Percentiles rank a stretch among this genome's conserved stretches.
Evolutionary conservation across 2,888 invertebrate species (phyloP).

Genomic region (Nymphalis polychloros): DNA sequence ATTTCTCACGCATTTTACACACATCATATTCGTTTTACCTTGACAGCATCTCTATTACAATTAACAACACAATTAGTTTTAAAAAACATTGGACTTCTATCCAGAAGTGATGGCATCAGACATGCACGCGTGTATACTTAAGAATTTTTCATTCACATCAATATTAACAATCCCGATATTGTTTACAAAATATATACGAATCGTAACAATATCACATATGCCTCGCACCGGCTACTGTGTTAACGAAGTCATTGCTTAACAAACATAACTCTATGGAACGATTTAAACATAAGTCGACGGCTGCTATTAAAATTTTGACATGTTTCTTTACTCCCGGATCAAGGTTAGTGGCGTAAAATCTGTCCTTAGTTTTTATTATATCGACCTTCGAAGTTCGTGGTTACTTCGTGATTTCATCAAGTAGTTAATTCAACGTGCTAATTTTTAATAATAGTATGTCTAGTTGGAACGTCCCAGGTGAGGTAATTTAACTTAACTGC

Average conservation of each 20-base stretch:
- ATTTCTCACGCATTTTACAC: conserved; percentile 10
- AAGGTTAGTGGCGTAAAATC: conserved; percentile 46
- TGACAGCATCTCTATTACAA: not conserved
- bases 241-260: not conserved
- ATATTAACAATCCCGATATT: not conserved
- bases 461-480: not conserved
- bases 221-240: not conserved
- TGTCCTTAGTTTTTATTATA: conserved; percentile 26
- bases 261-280: conserved; percentile 16
- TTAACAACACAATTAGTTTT: not conserved
- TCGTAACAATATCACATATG: not conserved
- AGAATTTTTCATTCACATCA: not conserved
- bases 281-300: conserved; percentile 27
- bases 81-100: not conserved
- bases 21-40: conserved; percentile 10
- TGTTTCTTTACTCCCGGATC: conserved; percentile 45
- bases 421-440: conserved; percentile 8
- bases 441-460: conserved; percentile 12
- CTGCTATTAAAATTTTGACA: conserved; percentile 43
- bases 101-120: no score
- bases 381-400: conserved; percentile 34
- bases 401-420: conserved; percentile 27
- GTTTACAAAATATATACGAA: not conserved
- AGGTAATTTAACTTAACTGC: not conserved
- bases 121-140: no score